phyloP scores from a whole-genome alignment of 2,113 vertebrate genomes.

The Amphiprion percula region DNA sequence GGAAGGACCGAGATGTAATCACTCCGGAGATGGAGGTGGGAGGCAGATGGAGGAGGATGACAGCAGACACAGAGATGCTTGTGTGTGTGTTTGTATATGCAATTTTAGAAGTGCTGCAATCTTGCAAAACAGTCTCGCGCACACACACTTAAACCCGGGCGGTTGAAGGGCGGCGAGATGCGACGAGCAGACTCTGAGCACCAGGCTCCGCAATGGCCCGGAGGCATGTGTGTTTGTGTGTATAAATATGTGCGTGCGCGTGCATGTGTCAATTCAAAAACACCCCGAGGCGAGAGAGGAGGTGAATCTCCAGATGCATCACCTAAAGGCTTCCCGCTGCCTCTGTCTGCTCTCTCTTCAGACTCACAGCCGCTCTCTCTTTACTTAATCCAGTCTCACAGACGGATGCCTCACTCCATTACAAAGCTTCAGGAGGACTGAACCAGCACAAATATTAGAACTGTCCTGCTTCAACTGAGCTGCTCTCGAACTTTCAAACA shows the following conservation, averaged over 20 bases:
- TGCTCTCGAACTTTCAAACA: slow-evolving; percentile 22
- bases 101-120: slow-evolving; percentile 1
- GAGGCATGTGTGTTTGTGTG: slow-evolving; percentile 16
- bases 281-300: slow-evolving; percentile 29
- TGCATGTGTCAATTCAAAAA: slow-evolving; percentile 36
- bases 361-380: slow-evolving; percentile 26
- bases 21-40: slow-evolving; percentile 31
- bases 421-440: slow-evolving; percentile 39
- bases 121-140: slow-evolving; percentile 1
- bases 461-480: slow-evolving; percentile 27
- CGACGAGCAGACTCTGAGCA: slow-evolving; percentile 7
- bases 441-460: slow-evolving; percentile 39
- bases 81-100: too few relatives aligned
- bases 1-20: slow-evolving; percentile 47
- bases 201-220: slow-evolving; percentile 35
- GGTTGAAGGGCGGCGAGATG: background rate
- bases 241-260: background rate
- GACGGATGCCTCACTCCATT: slow-evolving; percentile 22
- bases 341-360: background rate
- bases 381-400: slow-evolving; percentile 42
- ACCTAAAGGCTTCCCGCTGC: slow-evolving; percentile 3
- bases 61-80: too few relatives aligned
- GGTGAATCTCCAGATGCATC: slow-evolving; percentile 35
- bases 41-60: background rate
- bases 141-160: background rate